Evolutionary conservation across 2,888 invertebrate genomes (phyloP), one percentile per base, ranked within the genome.

Genomic region (Trissolcus brochymenae): DNA sequence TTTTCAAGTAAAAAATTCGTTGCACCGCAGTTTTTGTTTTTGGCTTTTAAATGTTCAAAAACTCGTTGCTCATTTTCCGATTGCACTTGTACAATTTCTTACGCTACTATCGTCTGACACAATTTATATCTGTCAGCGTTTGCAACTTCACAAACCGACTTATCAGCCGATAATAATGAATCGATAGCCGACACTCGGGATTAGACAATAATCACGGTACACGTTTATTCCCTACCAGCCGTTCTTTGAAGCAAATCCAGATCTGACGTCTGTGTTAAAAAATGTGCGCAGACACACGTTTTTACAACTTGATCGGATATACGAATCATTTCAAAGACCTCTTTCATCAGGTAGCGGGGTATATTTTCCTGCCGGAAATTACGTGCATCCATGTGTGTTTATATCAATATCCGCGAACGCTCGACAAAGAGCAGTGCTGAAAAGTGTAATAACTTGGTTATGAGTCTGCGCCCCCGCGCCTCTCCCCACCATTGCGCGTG

Each of bases 391-490:
- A 16, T 46, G 64, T 64, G 64, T 64, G 64, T 64, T 43, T 54
- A 64, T 64, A 55, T 64, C 62, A 51, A 64, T 54, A 54, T 54
- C 43, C 62, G 40, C 43, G 43, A 43, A 54, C 14, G 43, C 21
- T 41, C 14, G 25, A 41, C 9, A 41, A 54, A 54, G 53, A 43
- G 43, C 43, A 54, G 35, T 14, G 11, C 51, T 53, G 62, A 62
- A 53, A 53, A 53, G 41, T 62, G 54, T 64, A 54, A 46, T 64
- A 54, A 64, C 54, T 64, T 54, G 64, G 35, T 54, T 64, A 54
- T 54, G 14, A 43, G 11, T 21, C 1, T 57, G n/a, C 55, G 25
- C 54, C n/a, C 7, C 46, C 46, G 14, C 19, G 46, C 51, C 11
- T 40, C 17, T 9, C 55, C 21, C 49, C 53, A 16, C 40, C 35